Evolutionary conservation across 2,888 invertebrate genomes (phyloP).

Genomic region (Mantis religiosa): DNA sequence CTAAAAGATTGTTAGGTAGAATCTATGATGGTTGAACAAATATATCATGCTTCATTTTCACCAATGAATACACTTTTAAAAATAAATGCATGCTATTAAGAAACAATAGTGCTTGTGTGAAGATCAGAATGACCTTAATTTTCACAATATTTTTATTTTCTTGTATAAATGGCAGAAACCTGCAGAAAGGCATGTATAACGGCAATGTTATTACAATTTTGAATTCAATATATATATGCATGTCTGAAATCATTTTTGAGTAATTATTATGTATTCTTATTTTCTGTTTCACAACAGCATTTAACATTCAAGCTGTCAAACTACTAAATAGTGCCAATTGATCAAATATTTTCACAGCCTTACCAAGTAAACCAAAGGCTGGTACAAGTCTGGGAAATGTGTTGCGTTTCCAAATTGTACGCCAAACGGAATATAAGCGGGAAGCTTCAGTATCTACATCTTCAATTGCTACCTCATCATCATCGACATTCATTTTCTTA

Average conservation of each 20-base stretch:
- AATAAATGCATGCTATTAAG: background rate
- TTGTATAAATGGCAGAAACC: background rate
- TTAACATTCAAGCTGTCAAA: background rate
- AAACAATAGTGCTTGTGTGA: background rate
- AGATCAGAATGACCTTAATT: background rate
- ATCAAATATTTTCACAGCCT: conserved; percentile 32
- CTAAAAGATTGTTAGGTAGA: background rate
- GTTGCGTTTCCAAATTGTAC: conserved; percentile 39
- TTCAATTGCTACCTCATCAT: conserved; percentile 18
- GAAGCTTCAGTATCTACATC: conserved; percentile 21
- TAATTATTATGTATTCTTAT: conserved; percentile 27
- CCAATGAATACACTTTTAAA: background rate
- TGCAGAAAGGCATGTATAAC: background rate
- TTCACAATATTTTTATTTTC: background rate
- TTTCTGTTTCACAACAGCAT: background rate
- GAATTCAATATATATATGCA: background rate
- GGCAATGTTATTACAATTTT: background rate
- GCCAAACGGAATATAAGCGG: conserved; percentile 14
- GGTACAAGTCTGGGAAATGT: conserved; percentile 40
- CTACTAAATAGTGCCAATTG: background rate
- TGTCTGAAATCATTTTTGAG: background rate
- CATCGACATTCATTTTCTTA: conserved; percentile 12
- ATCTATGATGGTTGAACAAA: background rate
- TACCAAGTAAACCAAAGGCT: conserved; percentile 42
- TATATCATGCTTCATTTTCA: background rate